Evolutionary conservation across 2,113 vertebrate genomes (phyloP).

Genomic region (Xiphophorus couchianus): DNA sequence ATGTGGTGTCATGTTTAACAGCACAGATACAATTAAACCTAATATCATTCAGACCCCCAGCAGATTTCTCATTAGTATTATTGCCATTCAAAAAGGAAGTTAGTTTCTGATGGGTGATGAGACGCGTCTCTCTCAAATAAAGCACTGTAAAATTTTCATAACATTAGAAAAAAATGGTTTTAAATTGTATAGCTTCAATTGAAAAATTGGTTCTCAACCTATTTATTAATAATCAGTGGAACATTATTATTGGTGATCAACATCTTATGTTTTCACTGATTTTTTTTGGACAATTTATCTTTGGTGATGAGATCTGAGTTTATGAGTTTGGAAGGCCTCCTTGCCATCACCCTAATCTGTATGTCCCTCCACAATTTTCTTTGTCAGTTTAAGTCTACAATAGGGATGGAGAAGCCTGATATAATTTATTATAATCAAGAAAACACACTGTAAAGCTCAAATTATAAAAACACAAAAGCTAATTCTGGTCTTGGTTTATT

Average conservation of each 20-base stretch:
- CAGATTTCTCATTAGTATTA: neutral
- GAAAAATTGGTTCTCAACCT: neutral
- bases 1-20: neutral
- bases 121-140: too few relatives aligned
- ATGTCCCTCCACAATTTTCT: too few relatives aligned
- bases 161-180: neutral
- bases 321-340: neutral
- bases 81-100: neutral
- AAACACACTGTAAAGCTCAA: too few relatives aligned
- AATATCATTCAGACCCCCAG: neutral
- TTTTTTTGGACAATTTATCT: neutral
- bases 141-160: too few relatives aligned
- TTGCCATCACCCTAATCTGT: neutral
- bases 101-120: too few relatives aligned
- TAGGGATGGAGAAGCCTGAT: too few relatives aligned
- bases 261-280: too few relatives aligned
- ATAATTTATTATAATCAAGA: too few relatives aligned
- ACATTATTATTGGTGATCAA: too few relatives aligned
- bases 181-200: neutral
- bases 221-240: neutral
- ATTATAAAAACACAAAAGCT: too few relatives aligned
- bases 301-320: neutral
- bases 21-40: neutral
- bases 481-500: too few relatives aligned
- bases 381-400: too few relatives aligned